Conservation (phyloP, 2,797 vertebrate species). For the Thaleichthys pacificus region DNA sequence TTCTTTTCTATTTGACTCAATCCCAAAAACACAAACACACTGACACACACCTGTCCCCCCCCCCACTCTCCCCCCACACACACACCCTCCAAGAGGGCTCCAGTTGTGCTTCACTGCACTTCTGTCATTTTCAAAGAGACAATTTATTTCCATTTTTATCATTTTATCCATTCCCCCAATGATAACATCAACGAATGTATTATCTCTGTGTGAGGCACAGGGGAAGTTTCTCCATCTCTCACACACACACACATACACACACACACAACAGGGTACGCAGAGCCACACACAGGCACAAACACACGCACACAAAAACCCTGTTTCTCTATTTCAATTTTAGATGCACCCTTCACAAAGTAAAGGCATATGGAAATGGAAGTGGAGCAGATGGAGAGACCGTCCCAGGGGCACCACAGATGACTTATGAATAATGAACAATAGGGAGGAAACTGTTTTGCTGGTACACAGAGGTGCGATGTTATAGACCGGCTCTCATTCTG, state of each 20-base stretch:
- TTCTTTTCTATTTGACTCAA: too few relatives aligned
- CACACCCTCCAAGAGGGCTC: background rate
- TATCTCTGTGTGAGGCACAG: slow-evolving; percentile 56
- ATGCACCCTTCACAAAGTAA: slow-evolving; percentile 46
- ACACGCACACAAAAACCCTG: slow-evolving; percentile 15
- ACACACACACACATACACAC: slow-evolving; percentile 24
- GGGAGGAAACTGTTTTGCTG: slow-evolving; percentile 58
- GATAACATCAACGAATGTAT: slow-evolving; percentile 58
- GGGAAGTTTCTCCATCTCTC: slow-evolving; percentile 16
- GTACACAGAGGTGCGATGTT: slow-evolving; percentile 58
- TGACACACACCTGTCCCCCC: slow-evolving; percentile 29
- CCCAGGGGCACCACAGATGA: slow-evolving; percentile 60
- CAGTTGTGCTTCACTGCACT: slow-evolving; percentile 41
- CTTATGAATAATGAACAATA: slow-evolving; percentile 69
- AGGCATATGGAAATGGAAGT: slow-evolving; percentile 60
- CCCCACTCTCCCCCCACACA: slow-evolving; percentile 18
- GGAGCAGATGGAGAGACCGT: slow-evolving; percentile 59
- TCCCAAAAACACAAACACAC: slow-evolving; percentile 2
- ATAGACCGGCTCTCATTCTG: slow-evolving; percentile 32
- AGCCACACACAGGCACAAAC: slow-evolving; percentile 15
- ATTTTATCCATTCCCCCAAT: slow-evolving; percentile 50
- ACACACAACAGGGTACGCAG: slow-evolving; percentile 1
- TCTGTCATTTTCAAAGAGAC: slow-evolving; percentile 44
- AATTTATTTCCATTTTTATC: slow-evolving; percentile 56
- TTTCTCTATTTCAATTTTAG: slow-evolving; percentile 44